Base-by-base conservation (phyloP, 2,797 vertebrate genomes). In the Chiroxiphia lanceolata region DNA sequence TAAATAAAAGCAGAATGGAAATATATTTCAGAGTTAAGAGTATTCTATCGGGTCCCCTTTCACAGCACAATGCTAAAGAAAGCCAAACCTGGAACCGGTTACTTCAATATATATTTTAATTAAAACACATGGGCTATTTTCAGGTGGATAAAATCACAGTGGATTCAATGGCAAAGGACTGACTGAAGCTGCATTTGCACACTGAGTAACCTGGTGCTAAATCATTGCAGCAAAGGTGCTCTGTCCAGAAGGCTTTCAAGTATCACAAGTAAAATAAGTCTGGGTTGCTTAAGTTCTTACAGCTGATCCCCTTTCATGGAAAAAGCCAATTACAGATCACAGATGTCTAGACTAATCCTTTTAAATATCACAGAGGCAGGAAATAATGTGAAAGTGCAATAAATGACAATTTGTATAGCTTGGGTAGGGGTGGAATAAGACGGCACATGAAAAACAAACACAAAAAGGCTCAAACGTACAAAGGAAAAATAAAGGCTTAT, bases 301-400 rank as follows among this genome's bases (percentile, higher is more conserved):
- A 95, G 93, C 89, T 90, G 97, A 95, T 95, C 86, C 81, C 96
- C 96, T 97, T 89, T 96, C 81, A 93, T 79, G 93, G 74, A 89
- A 94, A 96, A 97, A 97, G 94, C 95, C 94, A 97, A 97, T 96
- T 97, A 96, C 94, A 97, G 86, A 95, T 96, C 94, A 97, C 90
- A 97, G 89, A 96, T 96, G 83, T 97, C 94, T 97, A 78, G 82
- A 92, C 83, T 94, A 97, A 97, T 97, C 94, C 87, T 78, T 96
- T 95, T 97, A 96, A 98, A 97, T 97, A 97, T 95, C 95, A 96
- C 87, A 96, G 95, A 96, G 86, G 94, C 90, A 96, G 92, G 97
- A 97, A 96, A 93, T 95, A 95, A 96, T 53, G 48, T 89, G 85
- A 76, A 97, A 96, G 83, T 94, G 75, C 65, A 97, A 95, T 96